Evolutionary conservation across 2,797 vertebrate species (phyloP).

Genomic region (Crocodylus rhombifer): DNA sequence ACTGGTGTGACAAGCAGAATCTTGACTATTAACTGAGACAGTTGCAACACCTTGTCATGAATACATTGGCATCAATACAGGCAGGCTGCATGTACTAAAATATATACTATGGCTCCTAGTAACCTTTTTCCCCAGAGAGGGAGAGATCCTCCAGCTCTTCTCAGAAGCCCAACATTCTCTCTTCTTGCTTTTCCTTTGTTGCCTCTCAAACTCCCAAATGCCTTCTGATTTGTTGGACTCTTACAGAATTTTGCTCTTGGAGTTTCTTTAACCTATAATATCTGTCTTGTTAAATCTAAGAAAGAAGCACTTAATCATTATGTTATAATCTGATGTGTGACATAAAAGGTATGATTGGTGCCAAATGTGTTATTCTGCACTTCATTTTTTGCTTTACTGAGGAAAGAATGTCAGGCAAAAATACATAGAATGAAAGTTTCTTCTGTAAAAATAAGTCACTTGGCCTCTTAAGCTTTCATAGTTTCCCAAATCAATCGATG

Average conservation of each 20-base stretch:
- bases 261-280: not conserved
- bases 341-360: not conserved
- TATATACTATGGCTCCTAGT: too few species aligned
- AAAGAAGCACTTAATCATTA: not conserved
- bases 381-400: not conserved
- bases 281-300: not conserved
- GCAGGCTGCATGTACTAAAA: too few species aligned
- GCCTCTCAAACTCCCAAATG: too few species aligned
- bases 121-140: too few species aligned
- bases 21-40: too few species aligned
- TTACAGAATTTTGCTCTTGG: not conserved
- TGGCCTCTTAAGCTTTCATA: not conserved
- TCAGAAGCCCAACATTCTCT: too few species aligned
- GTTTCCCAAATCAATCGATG: not conserved
- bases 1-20: not conserved
- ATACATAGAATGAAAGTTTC: not conserved
- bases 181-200: too few species aligned
- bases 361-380: not conserved
- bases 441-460: not conserved
- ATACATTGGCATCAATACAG: too few species aligned
- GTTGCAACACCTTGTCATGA: too few species aligned
- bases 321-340: not conserved
- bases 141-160: too few species aligned
- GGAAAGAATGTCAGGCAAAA: not conserved
- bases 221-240: too few species aligned